Percentiles rank a stretch among this genome's conserved stretches.
phyloP scores from a whole-genome alignment of 1,140 invertebrate species.

The Sitobion miscanthi region DNA sequence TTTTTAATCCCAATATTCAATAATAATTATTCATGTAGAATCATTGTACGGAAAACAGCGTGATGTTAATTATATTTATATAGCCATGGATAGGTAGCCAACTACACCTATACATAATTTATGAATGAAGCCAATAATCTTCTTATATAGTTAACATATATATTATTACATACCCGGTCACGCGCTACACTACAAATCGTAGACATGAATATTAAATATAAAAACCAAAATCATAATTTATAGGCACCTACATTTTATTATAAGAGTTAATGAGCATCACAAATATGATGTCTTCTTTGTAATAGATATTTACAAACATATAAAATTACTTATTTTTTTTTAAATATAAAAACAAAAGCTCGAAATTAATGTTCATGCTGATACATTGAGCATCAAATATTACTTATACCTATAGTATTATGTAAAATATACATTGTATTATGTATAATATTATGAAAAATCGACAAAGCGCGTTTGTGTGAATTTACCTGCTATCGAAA shows the following conservation, averaged over 20 bases:
- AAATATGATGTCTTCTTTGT: not conserved
- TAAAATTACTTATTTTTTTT: not conserved
- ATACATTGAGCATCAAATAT: not conserved
- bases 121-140: not conserved
- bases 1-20: not conserved
- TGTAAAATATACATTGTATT: not conserved
- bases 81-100: not conserved
- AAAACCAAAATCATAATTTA: slow-evolving; percentile 1
- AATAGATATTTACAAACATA: too few species aligned
- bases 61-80: not conserved
- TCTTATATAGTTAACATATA: not conserved
- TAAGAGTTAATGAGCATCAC: not conserved
- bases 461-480: not conserved
- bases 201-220: slow-evolving; percentile 8
- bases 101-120: slow-evolving; percentile 5
- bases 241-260: not conserved
- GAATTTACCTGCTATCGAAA: not conserved
- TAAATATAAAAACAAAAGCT: not conserved
- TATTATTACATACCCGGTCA: slow-evolving; percentile 16
- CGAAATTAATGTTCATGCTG: not conserved
- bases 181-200: not conserved
- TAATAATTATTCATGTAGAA: slow-evolving; percentile 3
- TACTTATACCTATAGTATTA: too few species aligned
- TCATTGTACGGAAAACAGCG: not conserved
- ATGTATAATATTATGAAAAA: not conserved